These are phyloP conservation scores for Panzeria rudis DNA, from an alignment of 2,888 invertebrate species.

Conservation along the genomic window DNA sequence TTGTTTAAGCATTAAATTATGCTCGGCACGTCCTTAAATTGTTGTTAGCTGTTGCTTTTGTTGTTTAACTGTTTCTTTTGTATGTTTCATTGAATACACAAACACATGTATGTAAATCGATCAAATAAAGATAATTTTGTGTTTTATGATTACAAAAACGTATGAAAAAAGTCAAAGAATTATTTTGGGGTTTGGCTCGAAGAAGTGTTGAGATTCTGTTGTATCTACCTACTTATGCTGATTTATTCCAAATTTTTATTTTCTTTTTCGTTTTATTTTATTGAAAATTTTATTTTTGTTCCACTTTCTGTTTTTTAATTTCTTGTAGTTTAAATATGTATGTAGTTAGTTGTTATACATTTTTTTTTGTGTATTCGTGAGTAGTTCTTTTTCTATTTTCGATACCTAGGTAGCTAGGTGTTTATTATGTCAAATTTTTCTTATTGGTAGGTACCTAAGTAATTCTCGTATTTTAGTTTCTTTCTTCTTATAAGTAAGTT, in stretches of 20 bases:
- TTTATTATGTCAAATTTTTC: too few species aligned
- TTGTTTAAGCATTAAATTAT: slow-evolving; percentile 42
- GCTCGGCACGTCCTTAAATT: slow-evolving; percentile 64
- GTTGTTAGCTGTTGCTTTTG: slow-evolving; percentile 12
- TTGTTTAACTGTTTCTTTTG: neutral
- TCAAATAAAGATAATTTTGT: slow-evolving; percentile 27
- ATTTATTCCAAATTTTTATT: neutral
- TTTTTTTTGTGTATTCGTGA: too few species aligned
- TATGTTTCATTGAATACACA: slow-evolving; percentile 19
- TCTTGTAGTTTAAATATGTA: too few species aligned
- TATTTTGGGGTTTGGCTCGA: neutral
- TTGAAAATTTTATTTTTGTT: neutral
- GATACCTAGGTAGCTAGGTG: too few species aligned
- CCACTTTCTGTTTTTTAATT: too few species aligned
- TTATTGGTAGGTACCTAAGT: too few species aligned
- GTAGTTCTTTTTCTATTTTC: too few species aligned
- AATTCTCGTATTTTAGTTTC: too few species aligned
- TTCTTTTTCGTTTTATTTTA: neutral
- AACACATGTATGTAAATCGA: slow-evolving; percentile 51
- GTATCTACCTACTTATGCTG: too few species aligned
- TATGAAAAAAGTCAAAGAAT: neutral
- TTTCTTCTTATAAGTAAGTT: too few species aligned
- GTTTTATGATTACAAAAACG: neutral
- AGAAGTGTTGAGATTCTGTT: neutral
- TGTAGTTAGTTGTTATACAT: too few species aligned